Percentiles rank a stretch among this genome's conserved stretches.
These are phyloP conservation scores for Eutolmus rufibarbis DNA, from an alignment of 2,888 invertebrate genomes.

Conservation along the genomic window DNA sequence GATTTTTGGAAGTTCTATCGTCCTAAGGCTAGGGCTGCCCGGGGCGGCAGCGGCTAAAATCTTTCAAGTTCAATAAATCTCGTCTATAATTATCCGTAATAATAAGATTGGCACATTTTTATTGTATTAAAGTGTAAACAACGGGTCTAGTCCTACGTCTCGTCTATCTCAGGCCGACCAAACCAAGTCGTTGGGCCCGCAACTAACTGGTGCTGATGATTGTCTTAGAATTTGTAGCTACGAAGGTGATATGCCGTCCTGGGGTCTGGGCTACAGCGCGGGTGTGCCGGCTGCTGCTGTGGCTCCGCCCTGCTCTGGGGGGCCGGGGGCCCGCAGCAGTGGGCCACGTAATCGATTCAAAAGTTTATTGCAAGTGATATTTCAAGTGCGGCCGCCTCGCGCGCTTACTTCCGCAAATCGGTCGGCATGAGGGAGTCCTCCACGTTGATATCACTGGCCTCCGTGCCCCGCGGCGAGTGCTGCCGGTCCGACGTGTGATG, in stretches of 20 bases:
- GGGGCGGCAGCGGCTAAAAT: constrained; percentile 24
- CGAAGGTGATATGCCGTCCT: not conserved
- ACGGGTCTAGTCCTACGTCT: constrained; percentile 1
- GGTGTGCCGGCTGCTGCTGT: not conserved
- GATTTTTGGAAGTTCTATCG: constrained; percentile 29
- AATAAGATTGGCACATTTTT: constrained; percentile 48
- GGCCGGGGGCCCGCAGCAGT: not conserved
- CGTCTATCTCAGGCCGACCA: not conserved
- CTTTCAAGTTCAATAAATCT: constrained; percentile 27
- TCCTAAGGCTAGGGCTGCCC: constrained; percentile 10
- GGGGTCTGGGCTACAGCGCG: not conserved
- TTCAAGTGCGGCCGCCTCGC: not conserved
- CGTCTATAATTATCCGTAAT: constrained; percentile 16
- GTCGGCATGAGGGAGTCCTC: constrained; percentile 49
- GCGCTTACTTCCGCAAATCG: constrained; percentile 48
- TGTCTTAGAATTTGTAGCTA: constrained; percentile 39
- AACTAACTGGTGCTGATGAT: constrained; percentile 41
- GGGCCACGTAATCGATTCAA: not conserved
- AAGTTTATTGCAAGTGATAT: constrained; percentile 6
- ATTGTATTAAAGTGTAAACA: constrained; percentile 45
- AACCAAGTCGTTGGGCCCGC: not conserved
- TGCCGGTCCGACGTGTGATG: not conserved
- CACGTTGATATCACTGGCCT: constrained; percentile 44
- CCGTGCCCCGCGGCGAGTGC: not conserved
- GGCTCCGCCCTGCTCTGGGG: not conserved